phyloP scores from a whole-genome alignment of 2,888 invertebrate genomes.

The Meteorus colon region DNA sequence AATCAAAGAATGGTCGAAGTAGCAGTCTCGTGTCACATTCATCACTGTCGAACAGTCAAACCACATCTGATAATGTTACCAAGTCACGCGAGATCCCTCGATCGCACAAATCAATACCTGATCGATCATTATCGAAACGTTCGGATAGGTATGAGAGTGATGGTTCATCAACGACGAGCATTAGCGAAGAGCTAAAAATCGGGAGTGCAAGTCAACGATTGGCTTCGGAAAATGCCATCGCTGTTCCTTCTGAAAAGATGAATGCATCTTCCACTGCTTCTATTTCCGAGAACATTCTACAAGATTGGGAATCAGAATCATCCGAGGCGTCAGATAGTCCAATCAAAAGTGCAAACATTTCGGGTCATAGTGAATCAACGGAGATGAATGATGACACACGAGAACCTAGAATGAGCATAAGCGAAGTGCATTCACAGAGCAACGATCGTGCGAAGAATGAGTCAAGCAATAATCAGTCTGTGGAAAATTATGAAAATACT shows the following conservation, averaged over 20 bases:
- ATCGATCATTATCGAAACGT: neutral
- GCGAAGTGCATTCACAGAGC: neutral
- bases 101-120: neutral
- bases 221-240: too few relatives aligned
- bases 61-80: too few relatives aligned
- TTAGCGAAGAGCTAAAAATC: slow-evolving; percentile 6
- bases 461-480: neutral
- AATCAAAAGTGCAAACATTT: neutral
- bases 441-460: neutral
- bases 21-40: neutral
- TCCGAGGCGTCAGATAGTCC: neutral
- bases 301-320: slow-evolving; percentile 3
- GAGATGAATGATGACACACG: neutral
- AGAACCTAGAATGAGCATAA: neutral
- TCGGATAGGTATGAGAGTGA: neutral
- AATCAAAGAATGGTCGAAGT: neutral
- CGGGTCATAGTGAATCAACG: neutral
- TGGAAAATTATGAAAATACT: neutral
- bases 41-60: neutral
- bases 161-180: neutral
- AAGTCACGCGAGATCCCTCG: neutral
- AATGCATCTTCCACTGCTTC: neutral
- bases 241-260: neutral
- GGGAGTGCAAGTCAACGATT: neutral
- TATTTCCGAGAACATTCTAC: neutral